Evolutionary conservation across 2,797 vertebrate genomes (phyloP), one percentile per base, ranked within the genome.

Genomic region (Sebastes baramenuke): DNA sequence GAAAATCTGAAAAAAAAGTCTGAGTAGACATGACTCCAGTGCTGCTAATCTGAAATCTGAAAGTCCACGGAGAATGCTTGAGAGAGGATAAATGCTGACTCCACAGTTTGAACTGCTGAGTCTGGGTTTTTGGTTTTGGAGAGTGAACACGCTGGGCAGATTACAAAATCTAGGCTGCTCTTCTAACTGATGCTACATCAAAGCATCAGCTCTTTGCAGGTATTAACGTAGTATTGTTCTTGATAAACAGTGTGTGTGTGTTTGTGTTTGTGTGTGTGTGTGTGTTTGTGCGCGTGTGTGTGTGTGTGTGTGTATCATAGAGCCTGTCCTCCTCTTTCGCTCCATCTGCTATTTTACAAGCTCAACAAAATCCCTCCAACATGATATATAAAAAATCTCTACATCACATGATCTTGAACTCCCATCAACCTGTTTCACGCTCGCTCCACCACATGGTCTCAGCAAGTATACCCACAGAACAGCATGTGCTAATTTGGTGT

Each of bases 71-170:
- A 79, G 76, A 72, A 88, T 54, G 67, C 62, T 36, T 16, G 24
- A 70, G 71, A 76, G 59, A 76, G 59, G 67, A 84, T 59, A 38
- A 76, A 80, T 49, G 78, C 86, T 89, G 83, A 92, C 22, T 75
- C 42, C 27, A 54, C 72, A 62, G 54, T 68, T 82, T 81, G 46
- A 84, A 82, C 25, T 79, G 84, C 88, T 85, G 87, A 87, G 67
- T 85, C 5, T 3, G 62, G 52, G 13, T 20, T 80, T 83, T 84
- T 52, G 5, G 36, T 86, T 88, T 79, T 64, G 65, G 75, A 67
- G 74, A 68, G 81, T 68, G 66, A 86, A 72, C 68, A 79, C 7
- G 16, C 12, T 10, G 80, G 68, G 59, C 55, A 82, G 83, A 92
- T 91, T 81, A 86, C 60, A 83, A 77, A 82, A 77, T 72, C 60